Base-by-base conservation (phyloP, 2,888 invertebrate genomes). In the Nephrotoma appendiculata region DNA sequence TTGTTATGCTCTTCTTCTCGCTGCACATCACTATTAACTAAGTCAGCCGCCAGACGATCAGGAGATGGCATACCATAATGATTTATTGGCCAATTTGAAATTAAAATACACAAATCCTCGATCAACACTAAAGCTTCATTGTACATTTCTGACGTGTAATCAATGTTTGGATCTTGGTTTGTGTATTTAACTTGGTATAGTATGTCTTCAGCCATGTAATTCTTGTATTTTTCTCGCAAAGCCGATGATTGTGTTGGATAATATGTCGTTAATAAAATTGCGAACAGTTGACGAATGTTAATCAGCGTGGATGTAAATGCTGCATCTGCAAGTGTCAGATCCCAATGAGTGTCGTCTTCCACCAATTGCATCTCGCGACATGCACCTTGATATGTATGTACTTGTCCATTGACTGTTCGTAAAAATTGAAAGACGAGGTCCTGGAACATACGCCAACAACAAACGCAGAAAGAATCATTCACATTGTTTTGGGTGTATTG, bases 241-340 rank as follows among this genome's bases (percentile, higher is more conserved):
- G n/a, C n/a, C n/a, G n/a, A n/a, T n/a, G n/a, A n/a, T n/a, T n/a
- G n/a, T n/a, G n/a, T n/a, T n/a, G n/a, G n/a, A n/a, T n/a, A n/a
- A n/a, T n/a, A n/a, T n/a, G n/a, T n/a, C n/a, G n/a, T n/a, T n/a
- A n/a, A n/a, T n/a, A 89, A 88, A 31, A 89, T 88, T 83, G 88
- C 87, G 88, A 89, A 88, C 45, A 89, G 87, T 85, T 88, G 84
- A 87, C 88, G 87, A 71, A 89, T 84, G 86, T 89, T 87, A 45
- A 85, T 83, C 48, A 88, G 87, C 52, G 86, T 86, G 83, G 86
- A 48, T 31, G 87, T 87, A 5, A 87, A 41, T n/a, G 86, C 86
- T 71, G 88, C 88, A 86, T 88, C 88, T 6, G 85, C 71, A 86
- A 89, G 87, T 52, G 89, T 88, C 52, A 86, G 19, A 42, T 89